These are phyloP conservation scores for Meteorus cinctellus DNA, from an alignment of 2,888 invertebrate species.

Conservation along the genomic window DNA sequence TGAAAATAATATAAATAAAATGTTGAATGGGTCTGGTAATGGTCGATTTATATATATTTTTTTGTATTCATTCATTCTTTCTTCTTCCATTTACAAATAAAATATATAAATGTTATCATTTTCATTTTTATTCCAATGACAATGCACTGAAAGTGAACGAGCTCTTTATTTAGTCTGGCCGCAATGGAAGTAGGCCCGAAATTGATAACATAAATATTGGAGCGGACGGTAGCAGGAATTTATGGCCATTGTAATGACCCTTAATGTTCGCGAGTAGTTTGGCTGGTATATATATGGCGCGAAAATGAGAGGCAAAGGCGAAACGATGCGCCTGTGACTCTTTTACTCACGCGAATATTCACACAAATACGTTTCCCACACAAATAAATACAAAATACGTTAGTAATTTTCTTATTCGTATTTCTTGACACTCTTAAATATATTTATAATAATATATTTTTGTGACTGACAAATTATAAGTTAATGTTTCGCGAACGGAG, in stretches of 20 bases:
- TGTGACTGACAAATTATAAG: neutral
- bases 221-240: slow-evolving; percentile 67
- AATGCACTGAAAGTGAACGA: slow-evolving; percentile 9
- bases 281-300: slow-evolving; percentile 51
- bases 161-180: slow-evolving; percentile 29
- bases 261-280: slow-evolving; percentile 71
- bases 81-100: neutral
- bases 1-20: neutral
- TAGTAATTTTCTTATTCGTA: no score
- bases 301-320: slow-evolving; percentile 13
- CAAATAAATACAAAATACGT: no score
- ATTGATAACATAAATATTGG: slow-evolving; percentile 71
- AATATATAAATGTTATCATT: neutral
- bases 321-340: slow-evolving; percentile 62
- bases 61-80: neutral
- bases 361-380: neutral
- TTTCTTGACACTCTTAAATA: slow-evolving; percentile 1
- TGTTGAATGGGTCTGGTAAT: neutral
- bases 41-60: neutral
- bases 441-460: slow-evolving; percentile 38
- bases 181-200: slow-evolving; percentile 49
- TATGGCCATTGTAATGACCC: slow-evolving; percentile 71
- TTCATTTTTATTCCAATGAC: slow-evolving; percentile 7
- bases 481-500: neutral
- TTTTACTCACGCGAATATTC: slow-evolving; percentile 43